Base-by-base conservation (phyloP, 2,113 vertebrate genomes). In the Syrrhaptes paradoxus region DNA sequence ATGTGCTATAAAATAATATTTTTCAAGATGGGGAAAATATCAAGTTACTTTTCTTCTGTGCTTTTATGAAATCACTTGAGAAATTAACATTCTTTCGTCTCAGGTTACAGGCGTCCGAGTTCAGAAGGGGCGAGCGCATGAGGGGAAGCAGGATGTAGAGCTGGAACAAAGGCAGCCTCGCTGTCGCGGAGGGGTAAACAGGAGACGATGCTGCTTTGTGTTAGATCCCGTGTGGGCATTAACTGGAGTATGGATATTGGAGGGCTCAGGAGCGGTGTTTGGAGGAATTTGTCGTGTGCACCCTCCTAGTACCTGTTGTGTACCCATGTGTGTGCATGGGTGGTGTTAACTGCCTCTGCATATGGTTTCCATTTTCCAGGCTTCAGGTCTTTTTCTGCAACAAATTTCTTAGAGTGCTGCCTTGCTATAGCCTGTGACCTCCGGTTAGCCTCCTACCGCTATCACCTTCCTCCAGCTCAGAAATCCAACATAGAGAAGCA, bases 351-450 rank as follows among this genome's bases (percentile, higher is more conserved):
- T 34, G 58, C 4, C 28, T 9, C 75, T 15, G 31, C 93, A 28
- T 84, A 57, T 92, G 92, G 90, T 97, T 97, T 90, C 95, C 85
- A 89, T 96, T 97, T 96, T 72, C 73, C 46, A n/a, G 31, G 72
- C 85, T 88, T 90, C 89, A 73, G 92, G 94, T 92, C 78, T 52
- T 65, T 68, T 54, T 57, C 75, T 78, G 65, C 92, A 92, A 46
- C 78, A 72, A 20, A 84, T 73, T 86, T 87, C 84, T 43, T 26
- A 36, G 61, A 62, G 66, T 90, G 38, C 17, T 63, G 46, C 34
- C 36, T 71, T n/a, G 51, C 73, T n/a, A 1, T 17, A 49, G 29
- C 41, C 43, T 13, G 13, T 80, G 75, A 67, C 62, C 79, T 63
- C 38, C 10, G 25, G 5, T 24, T 28, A 45, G 78, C 67, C 22